Evolutionary conservation across 2,797 vertebrate genomes (phyloP), one percentile per base, ranked within the genome.

Genomic region (Staurois parvus): DNA sequence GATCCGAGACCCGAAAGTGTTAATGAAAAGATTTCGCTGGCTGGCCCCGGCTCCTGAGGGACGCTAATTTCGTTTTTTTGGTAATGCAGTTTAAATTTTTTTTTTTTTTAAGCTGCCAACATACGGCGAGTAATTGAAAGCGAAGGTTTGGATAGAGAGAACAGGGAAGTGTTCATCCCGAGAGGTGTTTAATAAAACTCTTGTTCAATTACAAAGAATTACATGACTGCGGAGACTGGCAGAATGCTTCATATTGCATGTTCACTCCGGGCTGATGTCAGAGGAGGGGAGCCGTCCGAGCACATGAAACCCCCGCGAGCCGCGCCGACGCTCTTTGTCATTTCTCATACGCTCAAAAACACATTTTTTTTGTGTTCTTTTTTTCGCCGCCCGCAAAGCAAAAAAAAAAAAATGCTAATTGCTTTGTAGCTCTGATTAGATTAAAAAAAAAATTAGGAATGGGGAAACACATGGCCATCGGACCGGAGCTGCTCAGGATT

Each of bases 171-270:
- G 81, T 87, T 84, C 85, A 83, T 87, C 85, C 85, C 85, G 85
- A 79, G 85, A 87, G 85, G 85, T 87, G 85, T 87, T 87, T 87
- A 87, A 87, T 87, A 87, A 87, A 87, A 87, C 85, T 87, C 81
- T 82, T 70, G 82, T 87, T 87, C 85, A 87, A 87, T 87, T 87
- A 87, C 85, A 87, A 87, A 87, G 85, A 87, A 87, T 87, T 87
- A 87, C 85, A 87, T 87, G 84, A 87, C 85, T 87, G 75, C 67
- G 76, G 85, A 87, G 85, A 87, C 85, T 73, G 48, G 79, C 81
- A 83, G 85, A 87, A 87, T 87, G 85, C 85, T 87, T 87, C 84
- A 87, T 87, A 87, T 87, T 87, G 64, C 81, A 84, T 79, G 79
- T 87, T 87, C 80, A 73, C 85, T 87, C 75, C 83, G 52, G 74